A percentile compares a stretch with the other conserved stretches of the same genome.
phyloP scores from a whole-genome alignment of 2,797 vertebrate species.

The Hylomyscus alleni region DNA sequence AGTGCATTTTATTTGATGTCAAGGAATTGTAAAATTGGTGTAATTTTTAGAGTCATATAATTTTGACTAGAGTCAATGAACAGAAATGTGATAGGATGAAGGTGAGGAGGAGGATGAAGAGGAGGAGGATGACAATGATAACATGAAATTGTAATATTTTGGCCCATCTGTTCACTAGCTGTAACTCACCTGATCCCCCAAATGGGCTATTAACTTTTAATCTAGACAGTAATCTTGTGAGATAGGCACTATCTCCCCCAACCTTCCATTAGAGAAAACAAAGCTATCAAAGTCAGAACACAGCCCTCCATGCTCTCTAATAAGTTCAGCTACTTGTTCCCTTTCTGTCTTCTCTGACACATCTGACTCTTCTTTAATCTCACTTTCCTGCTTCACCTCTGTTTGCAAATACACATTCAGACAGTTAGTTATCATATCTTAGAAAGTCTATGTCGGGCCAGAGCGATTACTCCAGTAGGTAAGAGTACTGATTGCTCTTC shows the following conservation, averaged over 20 bases:
- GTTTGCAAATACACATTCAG: not conserved
- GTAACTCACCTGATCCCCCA: constrained; percentile 10
- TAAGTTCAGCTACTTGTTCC: not conserved
- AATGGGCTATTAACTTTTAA: constrained; percentile 10
- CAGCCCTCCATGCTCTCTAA: not conserved
- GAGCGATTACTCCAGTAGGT: not conserved
- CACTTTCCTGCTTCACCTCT: not conserved
- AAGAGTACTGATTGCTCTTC: not conserved
- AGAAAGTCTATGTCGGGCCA: not conserved
- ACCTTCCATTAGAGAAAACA: constrained; percentile 9
- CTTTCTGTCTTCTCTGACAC: not conserved
- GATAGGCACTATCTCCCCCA: not conserved
- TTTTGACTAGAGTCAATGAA: not conserved
- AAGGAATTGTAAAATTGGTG: constrained; percentile 49
- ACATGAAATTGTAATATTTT: constrained; percentile 11
- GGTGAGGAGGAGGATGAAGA: not conserved
- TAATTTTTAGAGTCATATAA: not conserved
- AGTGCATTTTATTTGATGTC: constrained; percentile 61
- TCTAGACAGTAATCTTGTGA: constrained; percentile 11
- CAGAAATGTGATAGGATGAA: not conserved
- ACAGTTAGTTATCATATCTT: not conserved
- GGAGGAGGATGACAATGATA: not conserved
- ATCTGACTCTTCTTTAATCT: not conserved
- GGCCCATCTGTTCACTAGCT: not conserved
- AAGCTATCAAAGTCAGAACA: not conserved